These are phyloP conservation scores for Scaptomyza tumidula DNA, from an alignment of 2,888 invertebrate species.

Conservation along the genomic window DNA sequence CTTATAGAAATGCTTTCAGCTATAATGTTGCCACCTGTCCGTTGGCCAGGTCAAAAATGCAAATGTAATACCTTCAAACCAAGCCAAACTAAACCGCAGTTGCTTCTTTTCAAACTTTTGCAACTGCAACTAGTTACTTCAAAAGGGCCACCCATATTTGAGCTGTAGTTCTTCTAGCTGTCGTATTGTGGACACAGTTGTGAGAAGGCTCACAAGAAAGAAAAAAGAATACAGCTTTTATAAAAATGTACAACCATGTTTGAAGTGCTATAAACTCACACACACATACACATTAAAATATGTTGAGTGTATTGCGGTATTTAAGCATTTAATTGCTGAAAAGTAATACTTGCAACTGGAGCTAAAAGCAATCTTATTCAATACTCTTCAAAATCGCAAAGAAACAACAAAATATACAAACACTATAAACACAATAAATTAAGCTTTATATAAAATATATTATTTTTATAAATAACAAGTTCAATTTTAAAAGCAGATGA, in stretches of 20 bases:
- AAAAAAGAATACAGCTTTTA: constrained; percentile 20
- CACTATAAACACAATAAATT: no score
- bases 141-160: constrained; percentile 51
- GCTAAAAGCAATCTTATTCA: background rate
- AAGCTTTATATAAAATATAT: no score
- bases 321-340: constrained; percentile 13
- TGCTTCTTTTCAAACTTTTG: constrained; percentile 32
- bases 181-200: constrained; percentile 4
- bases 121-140: constrained; percentile 24
- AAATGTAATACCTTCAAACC: constrained; percentile 22
- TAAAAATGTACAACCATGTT: constrained; percentile 26
- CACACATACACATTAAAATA: background rate
- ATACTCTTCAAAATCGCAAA: no score
- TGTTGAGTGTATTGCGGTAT: constrained; percentile 11
- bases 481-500: no score
- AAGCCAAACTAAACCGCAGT: constrained; percentile 36
- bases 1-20: constrained; percentile 9
- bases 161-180: background rate
- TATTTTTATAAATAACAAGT: no score
- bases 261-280: constrained; percentile 1
- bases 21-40: constrained; percentile 11
- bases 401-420: no score
- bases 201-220: constrained; percentile 7
- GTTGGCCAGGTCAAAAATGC: constrained; percentile 35
- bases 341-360: background rate